Evolutionary conservation across 2,113 vertebrate genomes (phyloP).

Genomic region (Zosterops hypoxanthus): DNA sequence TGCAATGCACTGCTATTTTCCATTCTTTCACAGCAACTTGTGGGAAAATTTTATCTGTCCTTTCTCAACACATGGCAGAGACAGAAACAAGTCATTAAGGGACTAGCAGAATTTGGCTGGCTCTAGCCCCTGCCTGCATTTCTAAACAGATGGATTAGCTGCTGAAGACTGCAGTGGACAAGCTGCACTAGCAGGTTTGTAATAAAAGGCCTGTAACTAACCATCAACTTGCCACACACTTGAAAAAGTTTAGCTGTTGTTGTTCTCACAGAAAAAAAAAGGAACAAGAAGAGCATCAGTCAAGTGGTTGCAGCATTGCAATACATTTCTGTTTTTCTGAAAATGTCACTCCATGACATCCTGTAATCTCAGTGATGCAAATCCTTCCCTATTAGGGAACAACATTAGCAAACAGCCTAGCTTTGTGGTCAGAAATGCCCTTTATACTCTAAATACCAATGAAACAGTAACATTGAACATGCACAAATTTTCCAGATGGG

Average conservation of each 20-base stretch:
- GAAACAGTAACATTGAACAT: neutral
- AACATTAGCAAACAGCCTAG: neutral
- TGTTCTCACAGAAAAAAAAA: conserved; percentile 6
- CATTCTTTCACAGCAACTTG: neutral
- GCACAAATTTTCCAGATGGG: neutral
- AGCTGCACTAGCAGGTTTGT: neutral
- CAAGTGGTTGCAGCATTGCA: neutral
- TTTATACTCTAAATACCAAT: neutral
- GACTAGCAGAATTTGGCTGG: neutral
- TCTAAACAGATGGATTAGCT: neutral
- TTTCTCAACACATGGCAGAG: neutral
- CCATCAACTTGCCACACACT: neutral
- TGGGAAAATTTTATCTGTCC: neutral
- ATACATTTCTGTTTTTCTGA: conserved; percentile 17
- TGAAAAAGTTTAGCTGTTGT: neutral
- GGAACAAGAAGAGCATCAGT: neutral
- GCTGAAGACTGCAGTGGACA: neutral
- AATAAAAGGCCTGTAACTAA: neutral
- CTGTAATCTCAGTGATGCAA: neutral
- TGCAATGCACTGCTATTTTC: neutral
- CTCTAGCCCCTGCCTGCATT: neutral
- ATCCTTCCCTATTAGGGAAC: neutral
- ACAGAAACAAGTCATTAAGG: neutral
- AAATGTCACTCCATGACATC: neutral
- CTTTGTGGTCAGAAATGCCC: neutral